Evolutionary conservation across 2,888 invertebrate genomes (phyloP).

Genomic region (Laothoe populi): DNA sequence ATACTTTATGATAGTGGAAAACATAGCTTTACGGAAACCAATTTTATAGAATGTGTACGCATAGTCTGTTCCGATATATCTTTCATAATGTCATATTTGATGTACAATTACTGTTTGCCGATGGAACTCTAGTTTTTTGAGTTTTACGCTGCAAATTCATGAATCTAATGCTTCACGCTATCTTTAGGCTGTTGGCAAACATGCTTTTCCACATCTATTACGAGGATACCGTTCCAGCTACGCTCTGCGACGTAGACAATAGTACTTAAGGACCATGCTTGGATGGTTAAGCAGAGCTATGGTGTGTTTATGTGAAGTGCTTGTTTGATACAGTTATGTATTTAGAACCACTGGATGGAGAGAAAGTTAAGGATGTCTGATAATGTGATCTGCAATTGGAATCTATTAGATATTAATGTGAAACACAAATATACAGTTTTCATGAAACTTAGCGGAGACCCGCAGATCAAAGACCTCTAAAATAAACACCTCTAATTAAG

Average conservation of each 20-base stretch:
- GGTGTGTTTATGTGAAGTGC: not conserved
- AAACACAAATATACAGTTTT: no score
- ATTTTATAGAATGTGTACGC: no score
- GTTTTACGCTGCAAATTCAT: not conserved
- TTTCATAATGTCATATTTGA: no score
- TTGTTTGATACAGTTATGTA: not conserved
- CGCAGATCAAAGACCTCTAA: no score
- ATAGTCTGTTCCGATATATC: no score
- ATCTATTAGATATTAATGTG: no score
- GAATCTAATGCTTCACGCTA: not conserved
- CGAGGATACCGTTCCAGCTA: constrained; percentile 1
- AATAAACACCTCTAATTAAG: no score
- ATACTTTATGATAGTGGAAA: no score
- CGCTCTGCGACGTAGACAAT: not conserved
- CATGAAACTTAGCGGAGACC: no score
- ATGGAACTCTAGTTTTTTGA: no score
- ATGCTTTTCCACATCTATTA: not conserved
- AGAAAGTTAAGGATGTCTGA: not conserved
- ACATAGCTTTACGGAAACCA: no score
- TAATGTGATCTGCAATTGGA: not conserved
- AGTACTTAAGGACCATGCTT: not conserved
- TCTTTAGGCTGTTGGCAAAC: not conserved
- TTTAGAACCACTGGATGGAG: not conserved
- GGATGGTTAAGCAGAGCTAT: constrained; percentile 8
- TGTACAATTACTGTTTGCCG: no score